Evolutionary conservation across 2,888 invertebrate genomes (phyloP), one percentile per base, ranked within the genome.

Genomic region (Julus scanicus): DNA sequence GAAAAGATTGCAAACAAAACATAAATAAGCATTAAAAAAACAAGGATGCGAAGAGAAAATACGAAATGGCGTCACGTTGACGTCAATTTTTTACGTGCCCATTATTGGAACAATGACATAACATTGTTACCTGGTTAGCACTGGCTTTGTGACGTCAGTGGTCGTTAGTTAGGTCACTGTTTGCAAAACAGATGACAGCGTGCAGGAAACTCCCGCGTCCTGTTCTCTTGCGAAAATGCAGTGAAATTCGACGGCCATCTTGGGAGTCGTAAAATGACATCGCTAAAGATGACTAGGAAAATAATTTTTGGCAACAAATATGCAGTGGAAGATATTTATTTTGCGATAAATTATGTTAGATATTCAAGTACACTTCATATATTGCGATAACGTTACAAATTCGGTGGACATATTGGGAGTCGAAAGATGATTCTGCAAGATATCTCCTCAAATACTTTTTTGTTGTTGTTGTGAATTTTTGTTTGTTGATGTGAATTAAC

Each of bases 31-130:
- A 13, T 11, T 53, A 8, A n/a, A 63, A 63, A 63, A 63, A 63
- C 63, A 63, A 63, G 63, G 63, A 63, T 63, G 63, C 20, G 63
- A 20, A 63, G 63, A 8, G 9, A 48, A 48, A 48, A 9, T 9
- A 8, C 48, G 20, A 20, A 63, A 63, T 63, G n/a, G 20, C n/a
- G 63, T 63, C 2, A 63, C 4, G 17, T n/a, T 63, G 63, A 63
- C 63, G 63, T n/a, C 63, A 63, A 17, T n/a, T 63, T 63, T 63
- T 13, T n/a, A n/a, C 63, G 63, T 63, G 63, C 63, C 63, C 63
- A n/a, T n/a, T 63, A n/a, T 63, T 63, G 63, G 63, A 63, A 63
- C 63, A 63, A 63, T 63, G 63, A 63, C 63, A 63, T 63, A 63
- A 63, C 63, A n/a, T 63, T n/a, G 63, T 63, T 63, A 20, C 63